Percentiles rank a stretch among this genome's conserved stretches.
Conservation (phyloP, 1,140 invertebrate species). For the Pissodes strobi region DNA sequence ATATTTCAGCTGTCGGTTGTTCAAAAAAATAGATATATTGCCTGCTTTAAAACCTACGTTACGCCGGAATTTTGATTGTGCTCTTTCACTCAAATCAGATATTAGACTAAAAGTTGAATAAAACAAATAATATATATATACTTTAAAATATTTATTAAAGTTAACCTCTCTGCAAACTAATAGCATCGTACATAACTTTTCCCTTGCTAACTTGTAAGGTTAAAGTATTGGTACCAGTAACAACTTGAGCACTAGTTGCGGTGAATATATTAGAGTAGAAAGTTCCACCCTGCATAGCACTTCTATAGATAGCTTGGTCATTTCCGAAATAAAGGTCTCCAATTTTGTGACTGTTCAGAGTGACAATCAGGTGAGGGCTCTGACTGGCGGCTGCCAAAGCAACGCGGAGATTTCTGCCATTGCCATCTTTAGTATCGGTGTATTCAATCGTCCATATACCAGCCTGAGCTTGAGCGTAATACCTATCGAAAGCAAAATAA, state of each 20-base stretch:
- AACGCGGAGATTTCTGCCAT: neutral
- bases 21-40: no score
- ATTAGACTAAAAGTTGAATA: no score
- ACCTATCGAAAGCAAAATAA: neutral
- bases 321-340: constrained; percentile 15
- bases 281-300: constrained; percentile 11
- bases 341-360: constrained; percentile 11
- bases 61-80: no score
- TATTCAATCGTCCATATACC: constrained; percentile 19
- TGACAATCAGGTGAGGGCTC: constrained; percentile 19
- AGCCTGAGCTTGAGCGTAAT: constrained; percentile 16
- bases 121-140: no score
- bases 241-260: constrained; percentile 7
- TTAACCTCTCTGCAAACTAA: constrained; percentile 18
- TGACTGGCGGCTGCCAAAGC: constrained; percentile 13
- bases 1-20: no score
- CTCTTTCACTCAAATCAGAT: no score
- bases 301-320: constrained; percentile 18
- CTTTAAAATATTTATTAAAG: neutral
- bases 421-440: constrained; percentile 10
- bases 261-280: constrained; percentile 11
- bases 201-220: constrained; percentile 19
- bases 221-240: constrained; percentile 10
- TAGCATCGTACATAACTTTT: constrained; percentile 17
- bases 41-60: no score